Base-by-base conservation (phyloP, 2,888 invertebrate species). In the Trachelus stipa region DNA sequence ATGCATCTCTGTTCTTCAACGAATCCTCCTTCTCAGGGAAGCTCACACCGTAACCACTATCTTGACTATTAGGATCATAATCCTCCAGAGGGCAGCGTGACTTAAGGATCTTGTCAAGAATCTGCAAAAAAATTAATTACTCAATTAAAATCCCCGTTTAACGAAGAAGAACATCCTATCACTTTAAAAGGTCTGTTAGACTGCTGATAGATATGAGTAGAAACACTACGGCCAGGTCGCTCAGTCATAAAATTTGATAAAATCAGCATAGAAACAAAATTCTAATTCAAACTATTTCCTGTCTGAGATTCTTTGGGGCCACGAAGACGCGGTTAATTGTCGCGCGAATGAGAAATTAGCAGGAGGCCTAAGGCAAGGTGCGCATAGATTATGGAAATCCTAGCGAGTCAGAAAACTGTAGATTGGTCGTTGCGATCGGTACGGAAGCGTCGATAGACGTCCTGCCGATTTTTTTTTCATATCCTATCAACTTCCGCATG, bases 1-100 rank as follows among this genome's bases (percentile, higher is more conserved):
- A 91, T 11, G 76, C 83, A 74, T 84, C 82, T 76, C 81, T 81
- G 79, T 74, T 76, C 79, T 85, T 81, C 11, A 78, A 88, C 86
- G 74, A 84, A 34, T 87, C 85, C 4, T 85, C 85, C 33, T 84
- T 87, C 3, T 90, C 91, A 1, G 88, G 84, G 82, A 89, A 91
- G 81, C 91, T 90, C 6, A 91, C 91, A 15, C 92, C 92, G 84
- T 93, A 94, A 12, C 94, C 94, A 79, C 94, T 94, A 89, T 94
- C 94, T 84, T 93, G 93, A 34, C 94, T 94, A 86, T 93, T 93
- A 9, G 92, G 91, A 81, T 94, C 93, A 82, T 92, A 91, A 83
- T 93, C 92, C 83, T 93, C 93, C 76, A 93, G 85, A 2, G 93
- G 92, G 34, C 90, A 90, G 23, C 92, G 90, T 11, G 79, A 79